phyloP scores from a whole-genome alignment of 2,113 vertebrate species.

The Haemorhous mexicanus region DNA sequence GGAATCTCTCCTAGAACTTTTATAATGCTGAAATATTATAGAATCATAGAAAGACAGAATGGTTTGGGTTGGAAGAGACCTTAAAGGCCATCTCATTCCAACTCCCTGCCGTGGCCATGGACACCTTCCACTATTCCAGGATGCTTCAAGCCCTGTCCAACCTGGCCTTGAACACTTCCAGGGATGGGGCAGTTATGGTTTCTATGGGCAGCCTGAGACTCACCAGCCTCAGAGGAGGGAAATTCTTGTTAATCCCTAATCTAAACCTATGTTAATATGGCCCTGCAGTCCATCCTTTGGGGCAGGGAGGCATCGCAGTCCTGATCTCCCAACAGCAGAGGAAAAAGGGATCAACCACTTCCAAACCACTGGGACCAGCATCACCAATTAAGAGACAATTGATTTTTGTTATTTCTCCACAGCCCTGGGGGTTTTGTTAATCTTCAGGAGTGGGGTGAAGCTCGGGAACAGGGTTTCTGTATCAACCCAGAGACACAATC shows the following conservation, averaged over 20 bases:
- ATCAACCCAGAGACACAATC: accelerated
- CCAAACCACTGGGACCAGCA: not conserved
- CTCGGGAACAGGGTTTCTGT: not conserved
- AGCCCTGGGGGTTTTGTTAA: not conserved
- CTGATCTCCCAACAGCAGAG: not conserved
- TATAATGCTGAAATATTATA: not conserved
- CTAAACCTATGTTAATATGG: not conserved
- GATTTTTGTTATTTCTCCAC: not conserved
- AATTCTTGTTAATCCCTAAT: not conserved
- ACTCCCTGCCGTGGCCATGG: accelerated
- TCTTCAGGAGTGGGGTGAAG: not conserved
- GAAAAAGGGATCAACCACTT: not conserved
- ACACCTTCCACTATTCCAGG: not conserved
- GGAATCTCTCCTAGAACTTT: not conserved
- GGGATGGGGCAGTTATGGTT: not conserved
- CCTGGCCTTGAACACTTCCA: not conserved
- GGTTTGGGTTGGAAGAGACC: not conserved
- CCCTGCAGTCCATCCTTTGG: not conserved
- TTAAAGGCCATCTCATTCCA: not conserved
- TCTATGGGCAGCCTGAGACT: not conserved
- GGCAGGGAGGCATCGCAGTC: not conserved
- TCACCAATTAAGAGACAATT: not conserved
- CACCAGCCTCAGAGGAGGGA: not conserved
- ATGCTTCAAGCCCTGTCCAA: not conserved
- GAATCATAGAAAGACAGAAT: not conserved